Base-by-base conservation (phyloP, 2,888 invertebrate genomes). In the Erynnis tages region DNA sequence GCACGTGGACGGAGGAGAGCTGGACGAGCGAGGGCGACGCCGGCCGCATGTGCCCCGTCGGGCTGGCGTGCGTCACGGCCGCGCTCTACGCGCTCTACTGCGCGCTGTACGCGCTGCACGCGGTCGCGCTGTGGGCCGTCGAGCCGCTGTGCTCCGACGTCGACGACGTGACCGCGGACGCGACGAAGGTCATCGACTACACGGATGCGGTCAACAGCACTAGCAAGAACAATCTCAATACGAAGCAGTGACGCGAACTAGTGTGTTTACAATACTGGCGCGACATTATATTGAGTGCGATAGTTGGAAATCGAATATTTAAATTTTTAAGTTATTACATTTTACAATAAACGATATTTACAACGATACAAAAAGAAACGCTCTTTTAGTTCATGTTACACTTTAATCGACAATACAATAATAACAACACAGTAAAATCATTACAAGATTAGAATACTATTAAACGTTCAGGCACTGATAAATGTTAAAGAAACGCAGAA, bases 41-140 rank as follows among this genome's bases (percentile, higher is more conserved):
- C 37, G 19, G 10, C 19, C 40, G 3, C 62, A 70, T 8, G 3
- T 37, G 13, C 66, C 57, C 61, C 61, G 60, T 62, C 0, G 72
- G 54, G 0, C 72, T 84, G 16, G 83, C 73, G 1, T 23, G 52
- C 1, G 4, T 65, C 3, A 79, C 82, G 1, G 78, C 62, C 0
- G 10, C 69, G 8, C 63, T 81, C 34, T 85, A 86, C 79, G 45
- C 60, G 0, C 19, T 71, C 4, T 82, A 82, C 75, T 72, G 62
- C 58, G 59, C 49, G 0, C 65, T 82, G 27, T 74, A 65, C 63
- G 65, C 64, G 0, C 14, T 66, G 7, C 64, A 81, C 66, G 64
- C 72, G 4, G 50, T 71, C 0, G 67, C 76, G 0, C 58, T 76
- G 47, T 88, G 88, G 88, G 60, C 82, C 37, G 61, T 82, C 0